phyloP scores from a whole-genome alignment of 2,888 invertebrate species.

The Tachystola acroxantha region DNA sequence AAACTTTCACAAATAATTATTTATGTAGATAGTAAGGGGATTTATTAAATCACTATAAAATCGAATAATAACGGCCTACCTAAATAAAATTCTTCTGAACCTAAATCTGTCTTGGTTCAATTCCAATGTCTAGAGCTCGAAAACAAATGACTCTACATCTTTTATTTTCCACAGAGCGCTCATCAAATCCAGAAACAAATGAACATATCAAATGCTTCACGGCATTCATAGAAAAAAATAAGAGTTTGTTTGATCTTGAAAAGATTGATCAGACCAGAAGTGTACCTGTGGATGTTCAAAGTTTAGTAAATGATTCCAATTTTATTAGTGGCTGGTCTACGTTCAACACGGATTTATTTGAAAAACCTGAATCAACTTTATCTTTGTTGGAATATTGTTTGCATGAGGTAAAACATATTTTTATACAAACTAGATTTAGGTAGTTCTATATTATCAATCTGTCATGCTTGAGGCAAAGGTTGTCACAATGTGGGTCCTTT shows the following conservation, averaged over 20 bases:
- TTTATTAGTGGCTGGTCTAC: conserved; percentile 80
- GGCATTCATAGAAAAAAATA: conserved; percentile 49
- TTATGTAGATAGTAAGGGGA: too few relatives aligned
- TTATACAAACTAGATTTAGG: too few relatives aligned
- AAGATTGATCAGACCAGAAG: conserved; percentile 78
- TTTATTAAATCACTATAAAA: too few relatives aligned
- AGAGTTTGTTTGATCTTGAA: conserved; percentile 67
- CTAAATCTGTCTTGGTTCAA: too few relatives aligned
- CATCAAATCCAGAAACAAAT: conserved; percentile 40
- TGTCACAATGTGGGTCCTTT: too few relatives aligned
- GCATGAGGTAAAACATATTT: conserved; percentile 84
- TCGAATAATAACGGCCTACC: too few relatives aligned
- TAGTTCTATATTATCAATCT: too few relatives aligned
- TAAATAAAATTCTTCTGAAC: too few relatives aligned
- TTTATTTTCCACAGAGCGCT: conserved; percentile 33
- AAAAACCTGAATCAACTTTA: conserved; percentile 78
- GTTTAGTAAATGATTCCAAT: conserved; percentile 72
- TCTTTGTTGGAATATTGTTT: conserved; percentile 85
- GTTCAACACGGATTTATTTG: conserved; percentile 81
- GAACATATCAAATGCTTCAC: conserved; percentile 43
- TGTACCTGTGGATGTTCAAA: conserved; percentile 78
- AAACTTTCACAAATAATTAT: too few relatives aligned
- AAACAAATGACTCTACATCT: too few relatives aligned
- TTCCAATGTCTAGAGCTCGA: too few relatives aligned
- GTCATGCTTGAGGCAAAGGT: too few relatives aligned